Conservation (phyloP, 2,797 vertebrate genomes). For the Spondyliosoma cantharus region DNA sequence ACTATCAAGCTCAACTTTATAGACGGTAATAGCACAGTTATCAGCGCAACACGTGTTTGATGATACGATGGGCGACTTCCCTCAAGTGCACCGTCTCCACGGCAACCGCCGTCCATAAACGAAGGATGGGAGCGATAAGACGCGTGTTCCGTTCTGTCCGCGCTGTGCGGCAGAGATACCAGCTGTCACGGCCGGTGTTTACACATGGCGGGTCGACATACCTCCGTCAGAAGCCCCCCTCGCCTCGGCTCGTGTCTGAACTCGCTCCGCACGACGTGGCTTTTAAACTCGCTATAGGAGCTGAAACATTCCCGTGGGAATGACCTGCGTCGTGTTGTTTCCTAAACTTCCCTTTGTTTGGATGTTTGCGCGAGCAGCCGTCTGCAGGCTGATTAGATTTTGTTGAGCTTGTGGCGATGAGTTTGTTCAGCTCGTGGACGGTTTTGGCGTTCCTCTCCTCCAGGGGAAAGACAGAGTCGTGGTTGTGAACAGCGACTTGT, state of each 20-base stretch:
- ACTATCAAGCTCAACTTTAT: neutral
- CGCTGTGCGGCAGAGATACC: neutral
- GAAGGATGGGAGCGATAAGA: neutral
- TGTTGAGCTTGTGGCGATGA: slow-evolving; percentile 39
- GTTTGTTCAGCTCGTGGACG: slow-evolving; percentile 36
- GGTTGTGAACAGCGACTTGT: slow-evolving; percentile 33
- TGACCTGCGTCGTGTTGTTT: slow-evolving; percentile 10
- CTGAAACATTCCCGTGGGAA: slow-evolving; percentile 35
- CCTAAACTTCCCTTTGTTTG: slow-evolving; percentile 23
- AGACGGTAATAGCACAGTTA: neutral
- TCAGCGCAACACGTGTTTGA: neutral
- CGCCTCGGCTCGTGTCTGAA: slow-evolving; percentile 39
- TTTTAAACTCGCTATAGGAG: neutral
- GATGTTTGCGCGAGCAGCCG: slow-evolving; percentile 29
- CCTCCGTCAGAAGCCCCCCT: neutral
- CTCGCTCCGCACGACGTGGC: slow-evolving; percentile 2
- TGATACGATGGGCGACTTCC: neutral
- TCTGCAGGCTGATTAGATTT: slow-evolving; percentile 54
- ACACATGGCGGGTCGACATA: slow-evolving; percentile 14
- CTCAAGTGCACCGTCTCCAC: slow-evolving; percentile 17
- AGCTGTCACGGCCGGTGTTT: slow-evolving; percentile 8
- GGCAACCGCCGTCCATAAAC: slow-evolving; percentile 8
- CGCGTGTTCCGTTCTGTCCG: neutral
- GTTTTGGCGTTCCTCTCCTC: slow-evolving; percentile 35
- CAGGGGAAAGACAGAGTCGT: slow-evolving; percentile 44